A percentile compares a stretch with the other conserved stretches of the same genome.
These are phyloP conservation scores for Pseudomyrmex flavicornis DNA, from an alignment of 1,140 invertebrate genomes.

Conservation along the genomic window DNA sequence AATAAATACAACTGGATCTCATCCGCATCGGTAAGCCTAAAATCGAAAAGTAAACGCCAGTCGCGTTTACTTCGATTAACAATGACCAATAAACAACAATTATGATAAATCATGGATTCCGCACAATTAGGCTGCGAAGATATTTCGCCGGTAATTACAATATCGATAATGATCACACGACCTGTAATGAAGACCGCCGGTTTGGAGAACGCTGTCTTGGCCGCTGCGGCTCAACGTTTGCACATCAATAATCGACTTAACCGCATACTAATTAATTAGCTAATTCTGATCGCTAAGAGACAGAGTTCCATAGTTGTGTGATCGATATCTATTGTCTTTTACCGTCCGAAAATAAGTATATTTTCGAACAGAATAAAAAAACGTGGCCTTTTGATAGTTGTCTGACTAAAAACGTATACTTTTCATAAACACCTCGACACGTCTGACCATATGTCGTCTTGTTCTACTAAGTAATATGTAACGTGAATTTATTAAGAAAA, in stretches of 20 bases:
- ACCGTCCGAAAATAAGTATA: neutral
- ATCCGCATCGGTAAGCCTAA: neutral
- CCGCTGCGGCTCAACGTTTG: conserved; percentile 1
- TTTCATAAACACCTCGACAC: neutral
- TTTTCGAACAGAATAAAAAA: too few species aligned
- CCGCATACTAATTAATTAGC: conserved; percentile 49
- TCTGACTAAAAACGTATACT: neutral
- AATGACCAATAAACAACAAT: conserved; percentile 44
- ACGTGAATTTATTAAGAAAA: neutral
- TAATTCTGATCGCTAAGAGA: neutral
- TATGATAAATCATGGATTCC: conserved; percentile 39
- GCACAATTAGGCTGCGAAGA: conserved; percentile 5
- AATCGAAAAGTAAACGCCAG: neutral
- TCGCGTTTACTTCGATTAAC: conserved; percentile 17
- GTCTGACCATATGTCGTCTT: conserved; percentile 5
- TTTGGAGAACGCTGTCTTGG: conserved; percentile 37
- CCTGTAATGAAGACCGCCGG: conserved; percentile 12
- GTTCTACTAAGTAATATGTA: conserved; percentile 17
- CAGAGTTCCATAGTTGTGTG: neutral
- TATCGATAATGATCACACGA: conserved; percentile 44
- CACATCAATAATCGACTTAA: conserved; percentile 45
- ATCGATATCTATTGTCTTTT: neutral
- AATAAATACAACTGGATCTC: conserved; percentile 4
- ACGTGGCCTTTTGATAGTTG: too few species aligned
- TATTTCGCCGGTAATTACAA: conserved; percentile 52